Evolutionary conservation across 2,888 invertebrate genomes (phyloP).

Genomic region (Brachyptera putata): DNA sequence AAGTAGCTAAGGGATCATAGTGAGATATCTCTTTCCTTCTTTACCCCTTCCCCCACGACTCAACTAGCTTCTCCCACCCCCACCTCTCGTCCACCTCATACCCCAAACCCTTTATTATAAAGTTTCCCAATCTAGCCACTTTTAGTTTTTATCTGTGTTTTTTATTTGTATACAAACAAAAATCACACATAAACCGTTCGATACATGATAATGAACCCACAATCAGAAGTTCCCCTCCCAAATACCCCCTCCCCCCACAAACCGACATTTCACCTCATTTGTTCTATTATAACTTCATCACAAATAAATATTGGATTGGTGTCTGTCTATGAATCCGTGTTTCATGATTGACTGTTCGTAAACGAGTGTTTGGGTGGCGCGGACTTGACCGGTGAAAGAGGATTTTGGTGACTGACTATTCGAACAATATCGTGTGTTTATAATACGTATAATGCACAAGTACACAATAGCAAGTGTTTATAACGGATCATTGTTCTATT

Average conservation of each 20-base stretch:
- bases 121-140: constrained; percentile 28
- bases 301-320: constrained; percentile 31
- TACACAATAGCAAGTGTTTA: background rate
- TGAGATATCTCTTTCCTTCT: constrained; percentile 18
- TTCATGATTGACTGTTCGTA: constrained; percentile 1
- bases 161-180: constrained; percentile 22
- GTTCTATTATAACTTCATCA: constrained; percentile 28
- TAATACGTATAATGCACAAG: background rate
- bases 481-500: background rate
- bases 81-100: constrained; percentile 17
- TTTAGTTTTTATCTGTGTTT: constrained; percentile 4
- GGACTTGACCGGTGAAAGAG: background rate
- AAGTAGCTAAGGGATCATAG: constrained; percentile 30
- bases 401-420: background rate
- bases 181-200: background rate
- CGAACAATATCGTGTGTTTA: too few relatives aligned
- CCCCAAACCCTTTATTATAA: constrained; percentile 17
- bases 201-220: constrained; percentile 25
- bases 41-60: constrained; percentile 8
- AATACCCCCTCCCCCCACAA: constrained; percentile 17
- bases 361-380: background rate
- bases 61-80: constrained; percentile 8
- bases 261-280: constrained; percentile 24
- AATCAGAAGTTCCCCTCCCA: constrained; percentile 21
- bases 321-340: constrained; percentile 2